Evolutionary conservation across 2,113 vertebrate genomes (phyloP).

Genomic region (Sorex fumeus): DNA sequence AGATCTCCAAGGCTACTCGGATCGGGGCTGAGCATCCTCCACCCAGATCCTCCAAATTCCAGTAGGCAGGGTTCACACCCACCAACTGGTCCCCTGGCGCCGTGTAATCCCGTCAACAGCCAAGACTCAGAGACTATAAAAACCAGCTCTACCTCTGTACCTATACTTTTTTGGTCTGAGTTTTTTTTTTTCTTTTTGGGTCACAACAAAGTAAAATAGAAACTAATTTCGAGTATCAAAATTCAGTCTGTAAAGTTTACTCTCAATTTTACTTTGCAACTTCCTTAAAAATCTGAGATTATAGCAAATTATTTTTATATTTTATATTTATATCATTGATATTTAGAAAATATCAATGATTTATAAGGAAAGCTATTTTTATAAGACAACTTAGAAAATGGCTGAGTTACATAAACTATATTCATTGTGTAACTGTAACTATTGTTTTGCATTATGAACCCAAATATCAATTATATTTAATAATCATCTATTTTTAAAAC

Average conservation of each 20-base stretch:
- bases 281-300: background rate
- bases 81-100: too few relatives aligned
- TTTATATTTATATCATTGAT: too few relatives aligned
- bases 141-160: background rate
- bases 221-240: constrained; percentile 3
- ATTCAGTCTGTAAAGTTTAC: constrained; percentile 9
- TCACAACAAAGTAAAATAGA: background rate
- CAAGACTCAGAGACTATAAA: too few relatives aligned
- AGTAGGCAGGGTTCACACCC: too few relatives aligned
- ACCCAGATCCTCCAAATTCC: too few relatives aligned
- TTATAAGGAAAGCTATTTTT: constrained; percentile 39
- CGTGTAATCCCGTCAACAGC: too few relatives aligned
- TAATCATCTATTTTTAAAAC: background rate
- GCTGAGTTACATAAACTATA: constrained; percentile 47
- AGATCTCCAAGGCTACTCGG: too few relatives aligned
- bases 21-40: too few relatives aligned
- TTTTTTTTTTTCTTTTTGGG: background rate
- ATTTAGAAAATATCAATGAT: background rate
- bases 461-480: constrained; percentile 18
- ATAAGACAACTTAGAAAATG: constrained; percentile 42
- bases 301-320: background rate
- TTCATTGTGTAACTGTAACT: constrained; percentile 43
- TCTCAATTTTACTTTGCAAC: background rate
- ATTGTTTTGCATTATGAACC: constrained; percentile 15
- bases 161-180: background rate